Percentiles rank a stretch among this genome's conserved stretches.
Evolutionary conservation across 2,888 invertebrate genomes (phyloP).

Genomic region (Cerastis leucographa): DNA sequence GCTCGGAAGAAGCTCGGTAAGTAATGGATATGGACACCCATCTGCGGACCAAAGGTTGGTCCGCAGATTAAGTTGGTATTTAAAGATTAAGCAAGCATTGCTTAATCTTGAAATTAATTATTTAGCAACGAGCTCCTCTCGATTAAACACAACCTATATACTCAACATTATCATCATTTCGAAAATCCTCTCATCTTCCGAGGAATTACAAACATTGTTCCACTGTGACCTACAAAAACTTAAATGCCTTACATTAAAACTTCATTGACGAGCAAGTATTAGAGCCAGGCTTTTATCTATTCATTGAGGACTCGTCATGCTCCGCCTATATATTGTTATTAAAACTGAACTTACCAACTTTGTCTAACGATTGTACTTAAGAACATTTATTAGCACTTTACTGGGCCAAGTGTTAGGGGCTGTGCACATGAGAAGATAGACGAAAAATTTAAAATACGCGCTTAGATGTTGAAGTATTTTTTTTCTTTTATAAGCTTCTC

Average conservation of each 20-base stretch:
- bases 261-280: constrained; percentile 24
- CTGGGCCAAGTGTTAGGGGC: constrained; percentile 1
- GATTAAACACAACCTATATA: neutral
- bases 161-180: neutral
- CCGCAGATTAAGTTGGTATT: no score
- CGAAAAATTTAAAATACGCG: neutral
- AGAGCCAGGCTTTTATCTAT: constrained; percentile 38
- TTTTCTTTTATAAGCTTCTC: no score
- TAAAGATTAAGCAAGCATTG: neutral
- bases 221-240: constrained; percentile 40
- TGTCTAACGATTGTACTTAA: constrained; percentile 32
- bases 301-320: constrained; percentile 38
- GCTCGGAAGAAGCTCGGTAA: neutral
- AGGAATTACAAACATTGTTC: constrained; percentile 1
- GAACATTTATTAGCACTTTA: constrained; percentile 32
- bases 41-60: neutral
- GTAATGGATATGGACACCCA: neutral
- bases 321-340: constrained; percentile 48
- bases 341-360: constrained; percentile 44
- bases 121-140: neutral
- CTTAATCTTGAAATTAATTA: neutral
- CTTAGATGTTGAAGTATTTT: no score
- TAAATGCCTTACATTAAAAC: constrained; percentile 35
- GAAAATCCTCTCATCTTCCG: neutral
- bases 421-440: neutral